Percentiles rank a stretch among this genome's conserved stretches.
These are phyloP conservation scores for Tychaedon coryphoeus DNA, from an alignment of 2,113 vertebrate species.

Conservation along the genomic window DNA sequence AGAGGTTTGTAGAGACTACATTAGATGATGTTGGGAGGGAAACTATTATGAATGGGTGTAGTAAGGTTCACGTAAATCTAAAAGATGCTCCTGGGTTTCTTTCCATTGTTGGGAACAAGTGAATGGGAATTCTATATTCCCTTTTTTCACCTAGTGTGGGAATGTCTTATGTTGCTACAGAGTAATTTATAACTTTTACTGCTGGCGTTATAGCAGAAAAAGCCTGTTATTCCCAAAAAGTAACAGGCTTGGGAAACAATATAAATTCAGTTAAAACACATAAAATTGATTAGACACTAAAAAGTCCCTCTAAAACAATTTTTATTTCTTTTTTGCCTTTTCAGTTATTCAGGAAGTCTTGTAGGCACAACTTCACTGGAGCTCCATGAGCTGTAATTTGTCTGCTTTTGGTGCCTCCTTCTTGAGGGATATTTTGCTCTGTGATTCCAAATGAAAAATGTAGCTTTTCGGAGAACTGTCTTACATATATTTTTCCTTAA, in stretches of 20 bases:
- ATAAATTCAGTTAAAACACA: not conserved
- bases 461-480: not conserved
- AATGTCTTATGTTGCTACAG: not conserved
- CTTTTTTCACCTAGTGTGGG: not conserved
- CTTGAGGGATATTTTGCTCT: not conserved
- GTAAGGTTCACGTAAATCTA: not conserved
- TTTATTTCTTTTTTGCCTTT: not conserved
- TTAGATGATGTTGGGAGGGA: not conserved
- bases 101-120: not conserved
- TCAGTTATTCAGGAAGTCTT: not conserved
- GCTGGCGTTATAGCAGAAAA: not conserved
- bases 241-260: not conserved
- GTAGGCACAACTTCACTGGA: not conserved
- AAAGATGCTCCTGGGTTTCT: not conserved
- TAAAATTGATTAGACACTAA: not conserved
- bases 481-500: not conserved
- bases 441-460: not conserved
- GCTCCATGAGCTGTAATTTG: not conserved
- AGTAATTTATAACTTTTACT: not conserved
- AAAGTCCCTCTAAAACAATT: not conserved
- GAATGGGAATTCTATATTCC: not conserved
- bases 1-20: not conserved
- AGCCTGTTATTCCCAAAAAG: not conserved
- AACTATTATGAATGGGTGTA: not conserved
- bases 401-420: not conserved